Percentiles rank a stretch among this genome's conserved stretches.
Evolutionary conservation across 2,113 vertebrate species (phyloP).

Genomic region (Prinia subflava): DNA sequence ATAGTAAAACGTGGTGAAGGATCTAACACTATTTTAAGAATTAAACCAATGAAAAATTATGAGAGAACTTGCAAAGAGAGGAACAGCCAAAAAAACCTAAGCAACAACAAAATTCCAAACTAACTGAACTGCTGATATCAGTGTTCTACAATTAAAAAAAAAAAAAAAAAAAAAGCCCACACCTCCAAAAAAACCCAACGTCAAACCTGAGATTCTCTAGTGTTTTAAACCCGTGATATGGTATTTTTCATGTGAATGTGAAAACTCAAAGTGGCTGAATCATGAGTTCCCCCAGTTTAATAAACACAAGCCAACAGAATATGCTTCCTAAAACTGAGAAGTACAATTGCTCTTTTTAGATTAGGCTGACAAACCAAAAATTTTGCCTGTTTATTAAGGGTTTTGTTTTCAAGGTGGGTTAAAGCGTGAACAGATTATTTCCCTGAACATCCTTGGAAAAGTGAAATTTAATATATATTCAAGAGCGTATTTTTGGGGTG

Average conservation of each 20-base stretch:
- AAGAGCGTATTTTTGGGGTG: not conserved
- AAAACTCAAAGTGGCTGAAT: not conserved
- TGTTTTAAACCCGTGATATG: not conserved
- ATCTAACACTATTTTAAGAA: not conserved
- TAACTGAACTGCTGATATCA: not conserved
- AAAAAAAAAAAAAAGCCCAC: rapidly evolving
- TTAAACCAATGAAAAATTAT: not conserved
- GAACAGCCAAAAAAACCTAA: not conserved
- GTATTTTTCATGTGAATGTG: not conserved
- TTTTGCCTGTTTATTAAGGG: not conserved
- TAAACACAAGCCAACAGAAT: not conserved
- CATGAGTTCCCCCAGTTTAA: not conserved
- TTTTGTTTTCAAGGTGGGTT: not conserved
- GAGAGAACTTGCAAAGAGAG: not conserved
- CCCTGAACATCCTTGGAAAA: not conserved
- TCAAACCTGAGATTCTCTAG: not conserved
- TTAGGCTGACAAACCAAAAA: not conserved
- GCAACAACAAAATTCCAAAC: not conserved
- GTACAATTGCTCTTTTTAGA: not conserved
- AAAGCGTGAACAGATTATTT: not conserved
- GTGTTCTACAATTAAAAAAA: not conserved
- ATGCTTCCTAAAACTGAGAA: not conserved
- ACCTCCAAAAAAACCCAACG: not conserved
- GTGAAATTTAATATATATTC: not conserved
- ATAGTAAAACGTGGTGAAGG: not conserved